phyloP scores from a whole-genome alignment of 1,140 invertebrate genomes.

The Copidosoma floridanum region DNA sequence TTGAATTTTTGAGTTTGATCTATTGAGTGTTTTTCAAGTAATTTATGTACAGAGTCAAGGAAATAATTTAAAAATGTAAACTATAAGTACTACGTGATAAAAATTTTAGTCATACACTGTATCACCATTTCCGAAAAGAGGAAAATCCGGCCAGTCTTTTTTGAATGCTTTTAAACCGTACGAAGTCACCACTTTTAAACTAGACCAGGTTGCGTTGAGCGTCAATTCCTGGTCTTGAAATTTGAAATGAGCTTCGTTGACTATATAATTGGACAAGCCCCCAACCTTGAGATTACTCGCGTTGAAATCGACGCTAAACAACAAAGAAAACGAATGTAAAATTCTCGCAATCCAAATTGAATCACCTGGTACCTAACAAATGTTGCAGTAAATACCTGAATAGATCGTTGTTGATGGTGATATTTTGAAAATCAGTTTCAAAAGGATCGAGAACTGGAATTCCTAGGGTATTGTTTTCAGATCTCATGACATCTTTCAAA shows the following conservation, averaged over 20 bases:
- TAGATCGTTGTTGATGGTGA: not conserved
- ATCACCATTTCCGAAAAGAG: conserved; percentile 14
- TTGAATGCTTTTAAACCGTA: not conserved
- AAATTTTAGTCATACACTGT: not conserved
- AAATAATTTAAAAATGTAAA: too few relatives aligned
- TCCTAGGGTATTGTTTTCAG: conserved; percentile 1
- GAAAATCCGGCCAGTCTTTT: not conserved
- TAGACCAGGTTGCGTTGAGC: conserved; percentile 11
- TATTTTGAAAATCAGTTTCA: not conserved
- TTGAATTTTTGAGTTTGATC: too few relatives aligned
- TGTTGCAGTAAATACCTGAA: not conserved
- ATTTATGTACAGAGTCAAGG: too few relatives aligned
- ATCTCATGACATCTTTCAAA: not conserved
- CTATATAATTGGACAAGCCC: conserved; percentile 17
- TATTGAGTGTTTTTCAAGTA: too few relatives aligned
- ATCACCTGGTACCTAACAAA: not conserved
- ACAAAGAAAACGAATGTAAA: not conserved
- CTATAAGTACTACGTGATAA: too few relatives aligned
- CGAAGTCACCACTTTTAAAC: conserved; percentile 1
- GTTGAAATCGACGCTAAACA: not conserved
- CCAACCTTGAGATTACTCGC: not conserved
- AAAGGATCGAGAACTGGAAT: conserved; percentile 1
- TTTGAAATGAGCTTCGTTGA: conserved; percentile 1
- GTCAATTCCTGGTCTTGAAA: not conserved
- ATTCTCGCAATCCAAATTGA: not conserved